Evolutionary conservation across 2,797 vertebrate genomes (phyloP).

Genomic region (Acrossocheilus wenchowensis): DNA sequence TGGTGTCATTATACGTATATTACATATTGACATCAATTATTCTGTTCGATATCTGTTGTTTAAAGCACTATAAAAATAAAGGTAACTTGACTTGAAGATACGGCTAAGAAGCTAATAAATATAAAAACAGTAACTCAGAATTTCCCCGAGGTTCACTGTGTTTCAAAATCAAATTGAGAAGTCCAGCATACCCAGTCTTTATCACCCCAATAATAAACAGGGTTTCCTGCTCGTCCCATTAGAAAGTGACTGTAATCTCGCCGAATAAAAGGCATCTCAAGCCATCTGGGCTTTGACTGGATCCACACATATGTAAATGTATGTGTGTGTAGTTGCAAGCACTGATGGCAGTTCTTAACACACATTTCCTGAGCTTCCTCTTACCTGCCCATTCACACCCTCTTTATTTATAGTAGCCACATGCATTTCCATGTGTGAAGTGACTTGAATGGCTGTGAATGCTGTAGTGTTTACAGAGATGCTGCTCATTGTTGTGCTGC

Average conservation of each 20-base stretch:
- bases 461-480: constrained; percentile 62
- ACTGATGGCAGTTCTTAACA: constrained; percentile 50
- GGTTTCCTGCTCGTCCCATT: constrained; percentile 16
- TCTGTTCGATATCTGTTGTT: neutral
- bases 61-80: neutral
- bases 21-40: too few relatives aligned
- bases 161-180: neutral
- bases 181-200: neutral
- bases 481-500: constrained; percentile 53
- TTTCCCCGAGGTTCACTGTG: neutral
- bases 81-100: neutral
- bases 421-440: constrained; percentile 73
- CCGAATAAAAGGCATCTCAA: constrained; percentile 30
- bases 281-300: constrained; percentile 29
- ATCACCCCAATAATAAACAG: constrained; percentile 1
- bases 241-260: constrained; percentile 34
- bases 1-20: neutral
- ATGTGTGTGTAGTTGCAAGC: constrained; percentile 17
- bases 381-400: constrained; percentile 67
- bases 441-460: constrained; percentile 53
- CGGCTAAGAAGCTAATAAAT: neutral
- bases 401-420: constrained; percentile 51
- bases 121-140: neutral
- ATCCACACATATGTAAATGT: constrained; percentile 56
- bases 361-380: constrained; percentile 62